phyloP scores from a whole-genome alignment of 2,113 vertebrate species.

The Ariopsis seemanni region DNA sequence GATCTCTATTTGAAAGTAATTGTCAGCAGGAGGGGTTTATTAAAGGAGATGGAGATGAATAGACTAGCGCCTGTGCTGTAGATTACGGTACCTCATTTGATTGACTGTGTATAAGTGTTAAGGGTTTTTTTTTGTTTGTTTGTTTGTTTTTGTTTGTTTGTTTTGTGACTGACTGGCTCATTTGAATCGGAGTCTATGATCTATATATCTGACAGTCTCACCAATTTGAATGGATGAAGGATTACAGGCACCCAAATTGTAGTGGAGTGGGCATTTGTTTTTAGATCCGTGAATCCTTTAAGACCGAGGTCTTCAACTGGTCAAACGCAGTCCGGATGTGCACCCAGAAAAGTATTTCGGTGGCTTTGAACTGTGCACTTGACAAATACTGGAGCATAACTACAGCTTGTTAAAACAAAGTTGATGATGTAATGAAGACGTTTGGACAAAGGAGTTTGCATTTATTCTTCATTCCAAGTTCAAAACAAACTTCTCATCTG shows the following conservation, averaged over 20 bases:
- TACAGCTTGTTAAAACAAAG: not conserved
- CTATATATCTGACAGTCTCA: not conserved
- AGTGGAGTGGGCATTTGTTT: not conserved
- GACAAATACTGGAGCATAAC: not conserved
- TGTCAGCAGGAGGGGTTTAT: constrained; percentile 53
- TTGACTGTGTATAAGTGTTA: constrained; percentile 14
- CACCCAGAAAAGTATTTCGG: not conserved
- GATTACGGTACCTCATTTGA: constrained; percentile 23
- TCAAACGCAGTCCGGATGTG: not conserved
- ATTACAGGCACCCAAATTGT: not conserved
- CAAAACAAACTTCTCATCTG: not conserved
- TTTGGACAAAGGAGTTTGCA: not conserved
- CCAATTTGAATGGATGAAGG: not conserved
- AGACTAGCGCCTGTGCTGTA: constrained; percentile 31
- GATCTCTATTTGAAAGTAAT: constrained; percentile 55
- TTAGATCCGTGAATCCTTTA: not conserved
- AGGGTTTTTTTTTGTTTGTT: too few species aligned
- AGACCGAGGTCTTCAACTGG: too few species aligned
- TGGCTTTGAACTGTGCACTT: not conserved
- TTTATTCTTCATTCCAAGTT: not conserved
- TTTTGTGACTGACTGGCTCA: not conserved
- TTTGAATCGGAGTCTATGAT: not conserved
- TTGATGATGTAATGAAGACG: not conserved
- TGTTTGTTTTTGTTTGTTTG: not conserved
- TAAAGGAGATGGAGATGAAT: constrained; percentile 49